phyloP scores from a whole-genome alignment of 2,888 invertebrate species.

The Hybos culiciformis region DNA sequence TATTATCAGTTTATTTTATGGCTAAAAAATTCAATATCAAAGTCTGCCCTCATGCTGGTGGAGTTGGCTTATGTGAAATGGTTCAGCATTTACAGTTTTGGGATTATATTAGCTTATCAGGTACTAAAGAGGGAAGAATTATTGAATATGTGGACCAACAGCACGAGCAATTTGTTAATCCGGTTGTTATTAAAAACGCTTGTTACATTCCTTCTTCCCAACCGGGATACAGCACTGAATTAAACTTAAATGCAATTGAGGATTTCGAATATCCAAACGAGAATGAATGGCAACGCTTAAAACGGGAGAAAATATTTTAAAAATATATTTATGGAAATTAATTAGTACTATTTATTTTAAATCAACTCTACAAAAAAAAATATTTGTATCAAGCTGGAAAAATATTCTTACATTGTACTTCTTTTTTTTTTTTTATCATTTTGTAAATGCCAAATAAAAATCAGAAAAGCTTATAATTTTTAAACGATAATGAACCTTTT shows the following conservation, averaged over 20 bases:
- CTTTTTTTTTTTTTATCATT: no score
- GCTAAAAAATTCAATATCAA: constrained; percentile 72
- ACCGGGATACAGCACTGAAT: constrained; percentile 72
- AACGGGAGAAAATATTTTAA: no score
- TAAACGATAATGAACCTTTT: no score
- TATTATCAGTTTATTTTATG: constrained; percentile 76
- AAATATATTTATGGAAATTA: no score
- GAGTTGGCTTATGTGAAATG: constrained; percentile 86
- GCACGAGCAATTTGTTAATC: constrained; percentile 73
- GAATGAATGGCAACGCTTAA: constrained; percentile 64
- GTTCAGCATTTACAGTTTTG: constrained; percentile 84
- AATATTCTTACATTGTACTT: no score
- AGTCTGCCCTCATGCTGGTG: constrained; percentile 91
- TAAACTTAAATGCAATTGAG: constrained; percentile 51
- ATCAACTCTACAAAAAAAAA: no score
- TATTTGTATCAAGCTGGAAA: no score
- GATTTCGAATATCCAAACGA: constrained; percentile 66
- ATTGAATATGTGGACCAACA: constrained; percentile 84
- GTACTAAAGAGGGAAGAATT: constrained; percentile 53
- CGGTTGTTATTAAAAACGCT: constrained; percentile 49
- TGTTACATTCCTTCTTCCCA: constrained; percentile 59
- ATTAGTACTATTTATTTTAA: no score
- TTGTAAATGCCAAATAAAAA: no score
- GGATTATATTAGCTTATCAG: constrained; percentile 66
- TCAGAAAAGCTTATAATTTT: no score